phyloP scores from a whole-genome alignment of 2,113 vertebrate genomes.

The Chloebia gouldiae region DNA sequence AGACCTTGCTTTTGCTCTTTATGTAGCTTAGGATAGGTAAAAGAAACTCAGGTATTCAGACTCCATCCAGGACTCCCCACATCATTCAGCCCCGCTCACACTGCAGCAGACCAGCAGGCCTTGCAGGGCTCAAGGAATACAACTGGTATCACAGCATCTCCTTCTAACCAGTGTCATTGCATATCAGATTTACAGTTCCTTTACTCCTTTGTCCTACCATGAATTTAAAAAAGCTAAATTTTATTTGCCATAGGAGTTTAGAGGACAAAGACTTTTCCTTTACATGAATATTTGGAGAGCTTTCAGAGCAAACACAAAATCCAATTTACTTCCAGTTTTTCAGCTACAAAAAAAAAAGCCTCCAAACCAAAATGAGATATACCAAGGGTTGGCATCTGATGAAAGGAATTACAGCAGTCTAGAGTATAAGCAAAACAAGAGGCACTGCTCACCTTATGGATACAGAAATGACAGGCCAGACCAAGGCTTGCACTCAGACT shows the following conservation, averaged over 20 bases:
- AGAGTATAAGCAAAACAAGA: background rate
- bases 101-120: background rate
- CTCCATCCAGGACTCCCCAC: background rate
- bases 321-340: background rate
- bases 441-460: background rate
- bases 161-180: background rate
- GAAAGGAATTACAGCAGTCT: background rate
- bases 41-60: background rate
- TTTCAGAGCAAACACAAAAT: slow-evolving; percentile 7
- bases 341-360: background rate
- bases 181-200: background rate
- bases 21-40: background rate
- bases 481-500: background rate
- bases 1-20: background rate
- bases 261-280: background rate
- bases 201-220: background rate
- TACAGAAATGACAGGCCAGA: background rate
- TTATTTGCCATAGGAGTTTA: background rate
- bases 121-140: background rate
- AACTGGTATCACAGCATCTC: background rate
- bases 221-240: background rate
- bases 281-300: background rate
- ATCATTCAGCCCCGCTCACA: background rate
- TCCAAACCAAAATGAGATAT: background rate
- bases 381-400: background rate